Percentiles rank a stretch among this genome's conserved stretches.
These are phyloP conservation scores for Cnemophilus loriae DNA, from an alignment of 2,113 vertebrate genomes.

Conservation along the genomic window DNA sequence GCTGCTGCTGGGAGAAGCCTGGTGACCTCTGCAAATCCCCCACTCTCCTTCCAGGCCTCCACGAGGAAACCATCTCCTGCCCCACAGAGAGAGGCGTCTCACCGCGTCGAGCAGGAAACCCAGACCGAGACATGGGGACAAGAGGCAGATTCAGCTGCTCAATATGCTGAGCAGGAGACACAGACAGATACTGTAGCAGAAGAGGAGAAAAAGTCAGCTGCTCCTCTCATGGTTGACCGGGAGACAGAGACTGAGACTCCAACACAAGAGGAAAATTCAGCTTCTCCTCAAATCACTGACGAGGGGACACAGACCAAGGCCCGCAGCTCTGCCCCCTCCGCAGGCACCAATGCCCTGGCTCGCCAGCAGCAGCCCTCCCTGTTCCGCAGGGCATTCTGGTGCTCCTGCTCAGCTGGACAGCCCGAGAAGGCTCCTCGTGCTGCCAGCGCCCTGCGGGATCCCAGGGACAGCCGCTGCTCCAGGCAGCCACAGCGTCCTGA, in stretches of 20 bases:
- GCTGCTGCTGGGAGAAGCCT: not conserved
- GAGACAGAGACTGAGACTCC: not conserved
- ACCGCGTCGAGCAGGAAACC: not conserved
- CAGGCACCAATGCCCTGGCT: not conserved
- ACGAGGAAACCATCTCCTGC: accelerated
- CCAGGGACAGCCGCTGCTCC: not conserved
- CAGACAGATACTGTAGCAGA: not conserved
- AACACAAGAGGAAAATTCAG: not conserved
- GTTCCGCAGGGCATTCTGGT: not conserved
- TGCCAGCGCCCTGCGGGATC: not conserved
- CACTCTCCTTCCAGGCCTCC: not conserved
- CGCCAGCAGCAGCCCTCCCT: not conserved
- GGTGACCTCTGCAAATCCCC: not conserved
- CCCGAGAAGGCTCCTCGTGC: not conserved
- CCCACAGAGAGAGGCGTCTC: not conserved
- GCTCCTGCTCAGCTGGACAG: accelerated
- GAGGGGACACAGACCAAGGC: not conserved
- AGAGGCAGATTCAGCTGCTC: not conserved
- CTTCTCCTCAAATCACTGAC: not conserved
- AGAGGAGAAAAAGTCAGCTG: not conserved
- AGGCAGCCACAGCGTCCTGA: no score
- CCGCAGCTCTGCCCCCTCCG: not conserved
- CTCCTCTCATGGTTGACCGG: not conserved
- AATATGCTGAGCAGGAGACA: not conserved
- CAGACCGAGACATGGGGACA: not conserved